Percentiles rank a stretch among this genome's conserved stretches.
phyloP scores from a whole-genome alignment of 2,888 invertebrate species.

The Linyphia triangularis region DNA sequence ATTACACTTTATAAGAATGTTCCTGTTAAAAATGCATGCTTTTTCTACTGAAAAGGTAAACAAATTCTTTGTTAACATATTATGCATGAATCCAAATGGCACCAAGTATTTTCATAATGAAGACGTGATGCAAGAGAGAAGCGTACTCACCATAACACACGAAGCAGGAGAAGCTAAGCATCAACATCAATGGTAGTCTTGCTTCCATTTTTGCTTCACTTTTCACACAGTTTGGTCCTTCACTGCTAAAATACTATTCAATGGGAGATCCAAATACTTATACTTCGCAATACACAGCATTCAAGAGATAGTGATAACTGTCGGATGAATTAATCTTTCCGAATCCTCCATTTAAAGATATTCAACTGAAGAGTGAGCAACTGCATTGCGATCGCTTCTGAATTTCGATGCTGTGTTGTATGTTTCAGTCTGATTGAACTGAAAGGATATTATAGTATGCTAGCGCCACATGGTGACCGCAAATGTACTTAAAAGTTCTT shows the following conservation, averaged over 20 bases:
- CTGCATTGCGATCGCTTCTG: background rate
- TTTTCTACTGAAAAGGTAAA: too few species aligned
- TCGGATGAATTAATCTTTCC: background rate
- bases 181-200: too few species aligned
- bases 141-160: too few species aligned
- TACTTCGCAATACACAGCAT: background rate
- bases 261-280: background rate
- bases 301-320: background rate
- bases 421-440: background rate
- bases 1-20: too few species aligned
- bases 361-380: background rate
- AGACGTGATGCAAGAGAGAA: too few species aligned
- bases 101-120: too few species aligned
- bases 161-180: too few species aligned
- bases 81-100: too few species aligned
- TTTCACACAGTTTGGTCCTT: background rate
- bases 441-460: constrained; percentile 7
- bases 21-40: too few species aligned
- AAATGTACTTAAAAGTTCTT: constrained; percentile 37
- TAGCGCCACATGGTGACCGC: constrained; percentile 63
- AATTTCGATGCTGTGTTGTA: background rate
- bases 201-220: too few species aligned
- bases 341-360: background rate
- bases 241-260: too few species aligned
- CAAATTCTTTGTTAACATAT: too few species aligned